Base-by-base conservation (phyloP, 2,888 invertebrate genomes). In the Siphlonurus alternatus region DNA sequence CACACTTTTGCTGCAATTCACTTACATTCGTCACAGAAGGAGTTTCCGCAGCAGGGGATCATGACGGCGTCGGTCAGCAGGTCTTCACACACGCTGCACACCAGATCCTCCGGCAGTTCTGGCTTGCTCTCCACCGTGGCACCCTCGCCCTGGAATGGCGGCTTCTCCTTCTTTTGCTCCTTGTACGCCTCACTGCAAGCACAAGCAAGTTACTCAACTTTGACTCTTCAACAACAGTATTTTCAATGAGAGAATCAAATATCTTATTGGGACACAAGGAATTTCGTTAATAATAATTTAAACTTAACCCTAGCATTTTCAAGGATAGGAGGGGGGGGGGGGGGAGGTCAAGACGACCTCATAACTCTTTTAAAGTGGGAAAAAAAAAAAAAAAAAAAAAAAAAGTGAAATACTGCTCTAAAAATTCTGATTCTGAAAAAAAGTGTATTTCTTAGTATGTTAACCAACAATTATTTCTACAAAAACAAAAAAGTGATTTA, bases 21-120 rank as follows among this genome's bases (percentile, higher is more conserved):
- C 86, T 82, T 80, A 89, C 99, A 99, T 76, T 98, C 97, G 77
- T 98, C 97, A 76, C 99, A 99, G 78, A 94, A 99, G 10, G 95
- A 95, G 76, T 93, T 93, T 2, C 97, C 98, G 76, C 99, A 99
- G 75, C 98, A 99, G 0, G 95, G 94, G 74, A 96, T 94, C 84
- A 98, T 89, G 25, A 98, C 96, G 53, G 98, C 98, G 76, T 99
- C 98, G 0, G 88, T 86, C 67, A 97, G 83, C 54, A 98, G 79
- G 75, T 95, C 93, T 63, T 91, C 84, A 76, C 99, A 99, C 65
- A 99, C 83, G 65, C 87, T 88, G 77, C 99, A 99, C 60, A 92
- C 79, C 61, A 98, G 78, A 74, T 97, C 96, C 68, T 91, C 89
- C 0, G 97, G 97, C 64, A 97, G 88, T 71, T 87, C 85, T 38